These are phyloP conservation scores for Blennius ocellaris DNA, from an alignment of 2,113 vertebrate genomes.

Conservation along the genomic window DNA sequence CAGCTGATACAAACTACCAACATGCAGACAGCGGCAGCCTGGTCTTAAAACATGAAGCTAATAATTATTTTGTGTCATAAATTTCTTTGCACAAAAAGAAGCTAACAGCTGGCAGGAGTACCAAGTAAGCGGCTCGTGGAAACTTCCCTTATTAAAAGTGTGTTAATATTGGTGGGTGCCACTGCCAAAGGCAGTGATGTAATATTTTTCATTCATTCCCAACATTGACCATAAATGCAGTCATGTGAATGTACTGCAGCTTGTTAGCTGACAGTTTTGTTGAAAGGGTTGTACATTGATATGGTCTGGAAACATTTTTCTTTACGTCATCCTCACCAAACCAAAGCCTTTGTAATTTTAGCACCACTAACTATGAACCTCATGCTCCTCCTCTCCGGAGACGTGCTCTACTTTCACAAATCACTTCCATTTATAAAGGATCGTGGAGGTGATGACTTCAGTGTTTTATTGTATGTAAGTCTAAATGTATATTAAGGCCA, in stretches of 20 bases:
- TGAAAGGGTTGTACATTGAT: constrained; percentile 14
- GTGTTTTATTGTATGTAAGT: constrained; percentile 16
- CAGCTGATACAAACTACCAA: too few species aligned
- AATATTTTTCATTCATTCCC: too few species aligned
- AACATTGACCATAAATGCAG: not conserved
- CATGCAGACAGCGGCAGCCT: too few species aligned
- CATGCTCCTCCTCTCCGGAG: constrained; percentile 22
- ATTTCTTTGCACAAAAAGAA: too few species aligned
- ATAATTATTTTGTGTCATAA: too few species aligned
- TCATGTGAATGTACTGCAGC: not conserved
- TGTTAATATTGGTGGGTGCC: too few species aligned
- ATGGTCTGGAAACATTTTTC: constrained; percentile 59
- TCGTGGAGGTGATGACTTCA: constrained; percentile 9
- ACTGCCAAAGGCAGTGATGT: too few species aligned
- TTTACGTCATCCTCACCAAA: not conserved
- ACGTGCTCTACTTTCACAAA: constrained; percentile 52
- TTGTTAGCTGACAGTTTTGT: not conserved
- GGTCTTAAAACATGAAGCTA: too few species aligned
- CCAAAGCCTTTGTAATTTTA: constrained; percentile 27
- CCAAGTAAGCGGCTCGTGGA: too few species aligned
- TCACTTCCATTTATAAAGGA: constrained; percentile 41
- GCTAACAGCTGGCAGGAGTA: too few species aligned
- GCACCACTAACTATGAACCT: constrained; percentile 2
- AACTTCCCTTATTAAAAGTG: too few species aligned
- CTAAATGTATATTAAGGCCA: constrained; percentile 10